A percentile compares a stretch with the other conserved stretches of the same genome.
Evolutionary conservation across 2,113 vertebrate genomes (phyloP).

Genomic region (Pontoporia blainvillei): DNA sequence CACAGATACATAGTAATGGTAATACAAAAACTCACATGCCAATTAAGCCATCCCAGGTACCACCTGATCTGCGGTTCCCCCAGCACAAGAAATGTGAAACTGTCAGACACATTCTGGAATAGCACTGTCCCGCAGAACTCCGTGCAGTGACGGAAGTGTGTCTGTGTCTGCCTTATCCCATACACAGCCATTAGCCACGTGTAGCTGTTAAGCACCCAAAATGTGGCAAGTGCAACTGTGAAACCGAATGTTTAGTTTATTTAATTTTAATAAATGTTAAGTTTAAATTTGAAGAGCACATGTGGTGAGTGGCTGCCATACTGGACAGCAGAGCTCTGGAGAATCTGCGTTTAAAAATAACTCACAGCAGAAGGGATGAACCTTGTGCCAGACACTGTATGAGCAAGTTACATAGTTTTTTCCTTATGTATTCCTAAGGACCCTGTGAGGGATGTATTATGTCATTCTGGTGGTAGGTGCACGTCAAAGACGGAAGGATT

Average conservation of each 20-base stretch:
- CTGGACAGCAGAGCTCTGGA: background rate
- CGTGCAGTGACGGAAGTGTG: fast-evolving
- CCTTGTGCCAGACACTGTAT: background rate
- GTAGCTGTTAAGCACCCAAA: background rate
- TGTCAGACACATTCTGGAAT: background rate
- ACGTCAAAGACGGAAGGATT: background rate
- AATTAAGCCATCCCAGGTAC: background rate
- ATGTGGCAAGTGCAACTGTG: background rate
- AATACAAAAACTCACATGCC: background rate
- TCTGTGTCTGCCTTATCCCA: fast-evolving
- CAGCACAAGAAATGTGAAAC: background rate
- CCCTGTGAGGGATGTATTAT: background rate
- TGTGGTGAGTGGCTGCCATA: background rate
- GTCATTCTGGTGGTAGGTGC: background rate
- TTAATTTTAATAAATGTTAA: background rate
- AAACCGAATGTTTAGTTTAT: background rate
- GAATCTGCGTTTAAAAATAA: background rate
- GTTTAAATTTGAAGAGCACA: background rate
- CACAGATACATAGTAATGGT: background rate
- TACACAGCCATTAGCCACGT: background rate
- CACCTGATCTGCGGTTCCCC: background rate
- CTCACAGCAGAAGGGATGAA: background rate
- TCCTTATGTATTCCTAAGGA: background rate
- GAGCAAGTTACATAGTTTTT: background rate
- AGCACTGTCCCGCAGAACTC: background rate